Percentiles rank a stretch among this genome's conserved stretches.
phyloP scores from a whole-genome alignment of 2,888 invertebrate genomes.

The Mimachlamys varia region DNA sequence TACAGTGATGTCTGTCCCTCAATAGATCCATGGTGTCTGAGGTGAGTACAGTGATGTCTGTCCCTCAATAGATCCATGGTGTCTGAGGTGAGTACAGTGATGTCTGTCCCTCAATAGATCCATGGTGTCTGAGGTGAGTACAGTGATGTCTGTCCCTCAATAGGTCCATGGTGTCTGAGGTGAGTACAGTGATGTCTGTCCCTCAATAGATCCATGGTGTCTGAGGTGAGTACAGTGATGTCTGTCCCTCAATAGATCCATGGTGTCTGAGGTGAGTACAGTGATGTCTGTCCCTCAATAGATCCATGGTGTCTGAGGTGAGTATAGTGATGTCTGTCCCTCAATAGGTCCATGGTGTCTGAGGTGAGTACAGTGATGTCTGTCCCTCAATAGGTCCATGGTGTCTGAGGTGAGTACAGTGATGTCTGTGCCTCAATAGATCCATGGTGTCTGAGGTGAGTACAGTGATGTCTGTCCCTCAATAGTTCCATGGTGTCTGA shows the following conservation, averaged over 20 bases:
- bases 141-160: slow-evolving; percentile 97
- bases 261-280: too few species aligned
- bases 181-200: too few species aligned
- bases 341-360: slow-evolving; percentile 89
- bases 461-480: slow-evolving; percentile 96
- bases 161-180: slow-evolving; percentile 87
- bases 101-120: slow-evolving; percentile 94
- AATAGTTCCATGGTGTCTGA: slow-evolving; percentile 89
- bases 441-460: slow-evolving; percentile 85
- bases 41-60: too few species aligned
- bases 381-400: slow-evolving; percentile 92
- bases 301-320: slow-evolving; percentile 86
- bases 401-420: too few species aligned
- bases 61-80: slow-evolving; percentile 93
- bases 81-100: too few species aligned
- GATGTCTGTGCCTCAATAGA: slow-evolving; percentile 96
- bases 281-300: slow-evolving; percentile 96
- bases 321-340: slow-evolving; percentile 96
- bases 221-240: too few species aligned
- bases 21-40: slow-evolving; percentile 89
- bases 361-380: too few species aligned
- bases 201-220: slow-evolving; percentile 90
- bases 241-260: slow-evolving; percentile 91
- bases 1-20: slow-evolving; percentile 96
- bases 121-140: slow-evolving; percentile 86